Base-by-base conservation (phyloP, 2,888 invertebrate species). In the Argynnis bischoffii region DNA sequence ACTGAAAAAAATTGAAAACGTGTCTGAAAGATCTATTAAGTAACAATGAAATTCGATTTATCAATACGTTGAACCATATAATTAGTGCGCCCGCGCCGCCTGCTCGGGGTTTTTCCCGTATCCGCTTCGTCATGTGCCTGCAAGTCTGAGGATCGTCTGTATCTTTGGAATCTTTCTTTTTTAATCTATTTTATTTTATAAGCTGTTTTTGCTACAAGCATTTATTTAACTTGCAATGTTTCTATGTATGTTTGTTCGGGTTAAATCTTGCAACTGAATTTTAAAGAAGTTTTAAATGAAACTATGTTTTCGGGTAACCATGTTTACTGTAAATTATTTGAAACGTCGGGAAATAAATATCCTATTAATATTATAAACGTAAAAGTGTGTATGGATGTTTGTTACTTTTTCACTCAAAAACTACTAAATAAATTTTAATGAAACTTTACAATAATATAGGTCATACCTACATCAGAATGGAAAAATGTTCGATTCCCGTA, bases 91-190 rank as follows among this genome's bases (percentile, higher is more conserved):
- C 57, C 46, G 57, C 53, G 60, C 56, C 50, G 35, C 64, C 72
- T 63, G 65, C 63, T 66, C 70, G 71, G 72, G 78, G 80, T 75
- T 79, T 78, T 81, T 74, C 78, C 80, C 77, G 76, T 67, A 77
- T 82, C 81, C 81, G 79, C 72, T 61, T 79, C 47, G 61, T 65
- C 57, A 57, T 50, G 55, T 55, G 54, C 26, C 14, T 35, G 18
- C 46, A 51, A 50, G 48, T 55, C 64, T 68, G 48, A 16, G 21
- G 56, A 57, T 67, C 50, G 56, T 67, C 54, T 67, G 56, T 48
- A 47, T 54, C 47, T 65, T 59, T 46, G 31, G 15, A 13, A 57
- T 63, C 41, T 41, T 47, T 55, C 41, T 51, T 63, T 54, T 54
- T 21, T 21, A 26, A 1, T 53, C 46, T 15, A 15, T 46, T 53